Percentiles rank a stretch among this genome's conserved stretches.
Evolutionary conservation across 2,888 invertebrate species (phyloP).

Genomic region (Antheraea yamamai): DNA sequence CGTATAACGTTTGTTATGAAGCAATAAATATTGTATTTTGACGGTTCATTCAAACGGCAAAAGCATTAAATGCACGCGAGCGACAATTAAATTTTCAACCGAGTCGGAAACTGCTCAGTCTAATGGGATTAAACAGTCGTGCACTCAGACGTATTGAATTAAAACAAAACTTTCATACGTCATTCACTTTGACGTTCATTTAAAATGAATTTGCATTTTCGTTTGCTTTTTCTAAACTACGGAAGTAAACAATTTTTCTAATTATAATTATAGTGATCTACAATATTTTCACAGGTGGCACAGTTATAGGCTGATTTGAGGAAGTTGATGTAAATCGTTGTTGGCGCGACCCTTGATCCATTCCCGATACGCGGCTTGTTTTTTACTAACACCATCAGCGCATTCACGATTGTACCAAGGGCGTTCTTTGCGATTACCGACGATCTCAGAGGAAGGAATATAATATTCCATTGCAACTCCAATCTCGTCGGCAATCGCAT

Average conservation of each 20-base stretch:
- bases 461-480: too few species aligned
- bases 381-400: too few species aligned
- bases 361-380: too few species aligned
- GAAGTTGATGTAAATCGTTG: too few species aligned
- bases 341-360: too few species aligned
- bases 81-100: conserved; percentile 29
- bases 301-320: too few species aligned
- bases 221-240: not conserved
- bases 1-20: conserved; percentile 6
- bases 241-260: not conserved
- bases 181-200: conserved; percentile 11
- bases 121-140: conserved; percentile 25
- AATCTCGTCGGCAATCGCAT: too few species aligned
- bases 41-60: conserved; percentile 4
- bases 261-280: not conserved
- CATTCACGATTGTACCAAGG: too few species aligned
- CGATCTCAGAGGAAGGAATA: too few species aligned
- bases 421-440: too few species aligned
- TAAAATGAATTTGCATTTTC: not conserved
- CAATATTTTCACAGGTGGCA: too few species aligned
- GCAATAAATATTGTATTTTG: conserved; percentile 11
- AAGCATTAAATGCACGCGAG: conserved; percentile 9
- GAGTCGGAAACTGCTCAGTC: conserved; percentile 16
- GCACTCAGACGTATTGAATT: conserved; percentile 14
- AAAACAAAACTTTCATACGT: conserved; percentile 17